Evolutionary conservation across 1,140 invertebrate species (phyloP).

Genomic region (Macrocentrus cingulum): DNA sequence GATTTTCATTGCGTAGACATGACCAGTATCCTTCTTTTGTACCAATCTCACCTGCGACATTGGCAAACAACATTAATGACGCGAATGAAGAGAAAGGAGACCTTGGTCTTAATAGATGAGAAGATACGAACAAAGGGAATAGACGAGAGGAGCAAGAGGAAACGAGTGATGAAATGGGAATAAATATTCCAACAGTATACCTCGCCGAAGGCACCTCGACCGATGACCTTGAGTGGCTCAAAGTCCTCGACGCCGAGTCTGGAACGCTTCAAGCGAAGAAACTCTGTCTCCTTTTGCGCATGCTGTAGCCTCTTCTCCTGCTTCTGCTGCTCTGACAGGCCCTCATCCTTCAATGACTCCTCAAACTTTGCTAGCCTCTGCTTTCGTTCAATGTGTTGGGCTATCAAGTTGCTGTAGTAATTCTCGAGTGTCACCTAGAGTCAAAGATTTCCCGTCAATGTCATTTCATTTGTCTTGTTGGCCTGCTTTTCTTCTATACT

Average conservation of each 20-base stretch:
- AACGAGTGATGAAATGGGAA: background rate
- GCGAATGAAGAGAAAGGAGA: background rate
- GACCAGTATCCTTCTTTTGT: conserved; percentile 99
- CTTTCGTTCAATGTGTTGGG: conserved; percentile 95
- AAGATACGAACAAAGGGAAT: background rate
- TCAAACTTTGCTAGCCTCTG: conserved; percentile 91
- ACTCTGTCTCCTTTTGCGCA: conserved; percentile 98
- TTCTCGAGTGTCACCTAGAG: conserved; percentile 88
- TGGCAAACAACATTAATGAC: conserved; percentile 11
- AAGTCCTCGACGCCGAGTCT: conserved; percentile 98
- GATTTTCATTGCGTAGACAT: conserved; percentile 99
- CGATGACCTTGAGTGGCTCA: conserved; percentile 96
- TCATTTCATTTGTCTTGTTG: background rate
- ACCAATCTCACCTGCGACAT: conserved; percentile 83
- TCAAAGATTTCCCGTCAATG: background rate
- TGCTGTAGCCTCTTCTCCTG: conserved; percentile 91
- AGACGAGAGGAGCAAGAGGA: background rate
- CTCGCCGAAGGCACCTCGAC: conserved; percentile 97
- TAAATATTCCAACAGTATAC: conserved; percentile 49
- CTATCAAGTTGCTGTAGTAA: conserved; percentile 97
- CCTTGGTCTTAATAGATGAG: background rate
- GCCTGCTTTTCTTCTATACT: no score
- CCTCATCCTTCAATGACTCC: conserved; percentile 92
- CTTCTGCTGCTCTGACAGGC: conserved; percentile 80
- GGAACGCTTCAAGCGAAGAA: conserved; percentile 92